Percentiles rank a stretch among this genome's conserved stretches.
Evolutionary conservation across 2,113 vertebrate species (phyloP).

Genomic region (Pteropus alecto): DNA sequence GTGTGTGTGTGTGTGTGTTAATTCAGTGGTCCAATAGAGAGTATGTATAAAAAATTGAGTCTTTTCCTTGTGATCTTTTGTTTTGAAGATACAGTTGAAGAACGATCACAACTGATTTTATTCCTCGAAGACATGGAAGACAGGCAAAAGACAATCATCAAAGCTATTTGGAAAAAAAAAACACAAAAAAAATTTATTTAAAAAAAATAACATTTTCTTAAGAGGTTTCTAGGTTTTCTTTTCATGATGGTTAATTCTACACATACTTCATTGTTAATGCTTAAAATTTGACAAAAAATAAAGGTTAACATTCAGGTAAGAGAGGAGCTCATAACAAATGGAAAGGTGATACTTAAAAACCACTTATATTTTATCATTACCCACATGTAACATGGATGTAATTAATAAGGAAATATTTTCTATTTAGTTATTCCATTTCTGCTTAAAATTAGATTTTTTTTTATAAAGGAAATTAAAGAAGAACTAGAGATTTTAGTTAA

Average conservation of each 20-base stretch:
- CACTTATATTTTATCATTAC: background rate
- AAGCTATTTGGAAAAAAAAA: background rate
- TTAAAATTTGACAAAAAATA: conserved; percentile 47
- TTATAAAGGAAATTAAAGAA: background rate
- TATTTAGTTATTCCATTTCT: background rate
- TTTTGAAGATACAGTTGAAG: background rate
- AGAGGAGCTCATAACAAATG: background rate
- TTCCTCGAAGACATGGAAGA: background rate
- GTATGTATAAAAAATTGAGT: background rate
- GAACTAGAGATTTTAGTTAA: background rate
- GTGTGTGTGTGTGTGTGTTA: background rate
- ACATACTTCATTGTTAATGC: conserved; percentile 54
- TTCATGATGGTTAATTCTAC: background rate
- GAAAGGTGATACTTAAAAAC: background rate
- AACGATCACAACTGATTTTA: background rate
- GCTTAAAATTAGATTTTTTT: background rate
- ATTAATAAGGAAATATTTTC: background rate
- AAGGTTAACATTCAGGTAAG: conserved; percentile 47
- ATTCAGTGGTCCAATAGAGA: background rate
- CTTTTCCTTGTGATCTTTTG: background rate
- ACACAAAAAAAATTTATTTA: background rate
- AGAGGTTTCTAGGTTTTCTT: conserved; percentile 19
- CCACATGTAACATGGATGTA: background rate
- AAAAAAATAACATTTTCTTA: conserved; percentile 17
- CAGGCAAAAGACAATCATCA: background rate